These are phyloP conservation scores for Chaunax sp. DNA, from an alignment of 2,797 vertebrate species.

Conservation along the genomic window DNA sequence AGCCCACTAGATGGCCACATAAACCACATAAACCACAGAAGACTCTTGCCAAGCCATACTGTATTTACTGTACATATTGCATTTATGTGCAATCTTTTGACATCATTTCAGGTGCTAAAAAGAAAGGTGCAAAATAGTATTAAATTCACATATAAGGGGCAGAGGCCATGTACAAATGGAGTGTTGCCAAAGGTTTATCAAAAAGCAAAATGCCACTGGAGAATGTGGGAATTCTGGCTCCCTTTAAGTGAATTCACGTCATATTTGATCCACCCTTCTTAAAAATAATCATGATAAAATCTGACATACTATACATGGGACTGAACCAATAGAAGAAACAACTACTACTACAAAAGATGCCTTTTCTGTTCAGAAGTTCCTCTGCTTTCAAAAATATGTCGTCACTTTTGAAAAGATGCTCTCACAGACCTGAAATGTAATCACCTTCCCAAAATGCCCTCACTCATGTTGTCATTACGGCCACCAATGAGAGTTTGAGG, in stretches of 20 bases:
- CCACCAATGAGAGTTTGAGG: no score
- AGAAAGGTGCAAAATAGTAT: background rate
- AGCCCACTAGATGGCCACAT: slow-evolving; percentile 88
- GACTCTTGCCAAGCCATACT: background rate
- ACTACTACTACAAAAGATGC: background rate
- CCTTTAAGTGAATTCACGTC: no score
- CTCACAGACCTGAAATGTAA: no score
- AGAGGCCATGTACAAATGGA: background rate
- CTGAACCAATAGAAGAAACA: no score
- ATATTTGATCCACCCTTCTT: no score
- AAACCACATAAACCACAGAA: slow-evolving; percentile 70
- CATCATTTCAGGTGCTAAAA: no score
- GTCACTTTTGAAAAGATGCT: background rate
- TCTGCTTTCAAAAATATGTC: background rate
- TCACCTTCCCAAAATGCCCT: no score
- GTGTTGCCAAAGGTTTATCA: background rate
- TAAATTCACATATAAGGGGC: background rate
- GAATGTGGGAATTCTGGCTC: background rate
- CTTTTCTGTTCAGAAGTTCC: background rate
- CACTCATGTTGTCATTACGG: no score
- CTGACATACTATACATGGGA: no score
- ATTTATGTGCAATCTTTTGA: no score
- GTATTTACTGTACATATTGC: background rate
- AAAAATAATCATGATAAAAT: no score
- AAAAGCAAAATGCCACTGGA: background rate